Conservation (phyloP, 2,888 invertebrate species). For the Branchipolynoe longqiensis region DNA sequence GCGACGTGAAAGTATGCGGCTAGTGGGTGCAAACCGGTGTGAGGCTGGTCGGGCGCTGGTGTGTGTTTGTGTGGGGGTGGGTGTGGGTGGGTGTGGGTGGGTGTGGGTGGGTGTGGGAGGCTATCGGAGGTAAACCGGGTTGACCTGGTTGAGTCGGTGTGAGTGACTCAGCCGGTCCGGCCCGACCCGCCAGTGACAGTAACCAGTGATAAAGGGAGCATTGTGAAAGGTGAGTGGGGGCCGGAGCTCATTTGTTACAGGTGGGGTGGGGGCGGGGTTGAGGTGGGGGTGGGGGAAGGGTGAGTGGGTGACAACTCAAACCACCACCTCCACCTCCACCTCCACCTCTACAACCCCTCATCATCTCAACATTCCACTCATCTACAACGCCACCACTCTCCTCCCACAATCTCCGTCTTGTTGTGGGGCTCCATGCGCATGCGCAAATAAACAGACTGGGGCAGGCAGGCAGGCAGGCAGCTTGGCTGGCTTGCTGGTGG, state of each 20-base stretch:
- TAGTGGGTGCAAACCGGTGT: too few species aligned
- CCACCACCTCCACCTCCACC: constrained; percentile 6
- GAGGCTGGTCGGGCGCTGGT: background rate
- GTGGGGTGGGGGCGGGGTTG: background rate
- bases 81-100: background rate
- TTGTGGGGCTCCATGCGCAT: too few species aligned
- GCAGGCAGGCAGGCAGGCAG: too few species aligned
- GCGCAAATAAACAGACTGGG: too few species aligned
- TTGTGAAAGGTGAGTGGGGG: constrained; percentile 45
- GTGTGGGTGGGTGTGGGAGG: background rate
- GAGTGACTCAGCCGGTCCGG: constrained; percentile 27
- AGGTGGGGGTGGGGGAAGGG: background rate
- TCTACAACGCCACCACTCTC: too few species aligned
- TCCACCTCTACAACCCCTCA: background rate
- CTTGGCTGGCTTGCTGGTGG: too few species aligned
- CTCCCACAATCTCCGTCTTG: too few species aligned
- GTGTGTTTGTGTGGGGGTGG: background rate
- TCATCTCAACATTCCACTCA: background rate
- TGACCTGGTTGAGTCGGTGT: constrained; percentile 48
- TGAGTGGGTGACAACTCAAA: background rate
- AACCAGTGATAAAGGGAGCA: constrained; percentile 38
- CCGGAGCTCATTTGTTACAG: constrained; percentile 40
- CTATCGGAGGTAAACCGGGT: constrained; percentile 12
- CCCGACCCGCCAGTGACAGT: constrained; percentile 23
- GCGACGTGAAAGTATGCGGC: too few species aligned